phyloP scores from a whole-genome alignment of 2,113 vertebrate genomes.

The Daboia siamensis region DNA sequence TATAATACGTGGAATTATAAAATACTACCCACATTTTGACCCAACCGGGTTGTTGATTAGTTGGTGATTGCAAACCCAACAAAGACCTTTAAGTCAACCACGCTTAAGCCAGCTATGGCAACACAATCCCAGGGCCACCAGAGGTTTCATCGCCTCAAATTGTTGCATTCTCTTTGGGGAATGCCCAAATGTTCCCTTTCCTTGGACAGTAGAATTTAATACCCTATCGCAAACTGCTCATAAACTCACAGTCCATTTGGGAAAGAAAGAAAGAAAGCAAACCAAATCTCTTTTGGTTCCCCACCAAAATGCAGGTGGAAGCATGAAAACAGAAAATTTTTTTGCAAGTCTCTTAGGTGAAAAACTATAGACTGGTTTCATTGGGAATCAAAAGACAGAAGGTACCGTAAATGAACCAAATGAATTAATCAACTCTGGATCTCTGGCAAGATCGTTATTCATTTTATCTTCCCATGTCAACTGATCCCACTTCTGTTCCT shows the following conservation, averaged over 20 bases:
- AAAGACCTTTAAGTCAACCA: not conserved
- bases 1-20: not conserved
- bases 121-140: not conserved
- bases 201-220: not conserved
- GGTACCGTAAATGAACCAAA: not conserved
- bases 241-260: not conserved
- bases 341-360: not conserved
- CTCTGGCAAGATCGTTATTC: not conserved
- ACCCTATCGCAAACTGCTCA: not conserved
- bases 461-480: not conserved
- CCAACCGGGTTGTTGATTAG: not conserved
- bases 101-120: not conserved
- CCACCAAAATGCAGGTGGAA: not conserved
- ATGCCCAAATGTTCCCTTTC: not conserved
- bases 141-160: not conserved
- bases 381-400: not conserved
- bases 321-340: not conserved
- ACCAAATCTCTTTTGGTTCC: not conserved
- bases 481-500: not conserved
- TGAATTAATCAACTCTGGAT: not conserved
- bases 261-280: too few relatives aligned
- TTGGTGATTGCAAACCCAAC: not conserved
- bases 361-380: too few relatives aligned
- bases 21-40: not conserved
- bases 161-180: not conserved